A percentile compares a stretch with the other conserved stretches of the same genome.
Evolutionary conservation across 2,113 vertebrate genomes (phyloP).

Genomic region (Nansenia antarctica): DNA sequence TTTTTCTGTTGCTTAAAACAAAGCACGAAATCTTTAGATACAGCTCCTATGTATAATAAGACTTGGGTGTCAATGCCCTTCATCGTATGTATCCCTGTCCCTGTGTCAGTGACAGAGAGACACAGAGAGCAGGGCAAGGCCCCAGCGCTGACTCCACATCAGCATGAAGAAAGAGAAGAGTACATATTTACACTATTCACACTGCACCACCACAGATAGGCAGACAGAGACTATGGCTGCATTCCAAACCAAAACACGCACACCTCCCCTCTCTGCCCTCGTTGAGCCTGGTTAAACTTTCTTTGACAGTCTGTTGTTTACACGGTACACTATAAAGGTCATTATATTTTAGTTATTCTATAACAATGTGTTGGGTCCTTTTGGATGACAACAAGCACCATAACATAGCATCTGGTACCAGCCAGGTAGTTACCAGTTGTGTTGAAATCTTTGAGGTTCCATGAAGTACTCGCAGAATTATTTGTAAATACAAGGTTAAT

Average conservation of each 20-base stretch:
- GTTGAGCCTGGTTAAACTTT: not conserved
- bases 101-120: constrained; percentile 10
- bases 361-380: not conserved
- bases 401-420: not conserved
- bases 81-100: not conserved
- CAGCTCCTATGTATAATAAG: constrained; percentile 13
- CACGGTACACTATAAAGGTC: not conserved
- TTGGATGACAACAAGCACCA: not conserved
- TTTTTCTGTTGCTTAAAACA: constrained; percentile 1
- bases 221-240: not conserved
- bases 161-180: constrained; percentile 5
- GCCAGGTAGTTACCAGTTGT: not conserved
- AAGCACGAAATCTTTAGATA: constrained; percentile 13
- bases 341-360: not conserved
- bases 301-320: not conserved
- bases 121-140: not conserved
- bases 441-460: not conserved
- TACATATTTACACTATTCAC: constrained; percentile 19
- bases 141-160: constrained; percentile 13
- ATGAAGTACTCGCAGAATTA: not conserved
- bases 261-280: not conserved
- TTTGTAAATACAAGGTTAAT: not conserved
- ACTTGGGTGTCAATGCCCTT: constrained; percentile 9
- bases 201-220: constrained; percentile 4
- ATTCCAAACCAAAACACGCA: constrained; percentile 5